Conservation (phyloP, 1,140 invertebrate species). For the Lasaia peninsularis region DNA sequence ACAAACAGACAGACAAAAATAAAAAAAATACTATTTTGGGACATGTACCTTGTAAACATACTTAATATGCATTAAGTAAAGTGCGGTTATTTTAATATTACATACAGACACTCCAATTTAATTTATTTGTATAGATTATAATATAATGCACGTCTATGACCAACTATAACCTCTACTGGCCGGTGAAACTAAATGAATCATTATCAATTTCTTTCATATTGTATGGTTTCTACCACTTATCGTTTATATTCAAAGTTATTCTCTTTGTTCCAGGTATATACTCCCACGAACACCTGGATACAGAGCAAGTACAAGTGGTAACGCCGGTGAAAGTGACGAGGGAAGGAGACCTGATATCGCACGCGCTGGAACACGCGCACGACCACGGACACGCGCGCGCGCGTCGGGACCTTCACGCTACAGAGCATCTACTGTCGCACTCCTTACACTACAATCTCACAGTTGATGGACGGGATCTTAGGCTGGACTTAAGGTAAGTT, state of each 20-base stretch:
- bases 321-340: slow-evolving; percentile 56
- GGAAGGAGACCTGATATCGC: slow-evolving; percentile 54
- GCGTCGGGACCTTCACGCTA: slow-evolving; percentile 46
- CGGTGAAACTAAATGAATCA: no score
- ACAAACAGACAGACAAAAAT: no score
- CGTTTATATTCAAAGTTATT: not conserved
- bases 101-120: no score
- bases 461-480: slow-evolving; percentile 51
- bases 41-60: no score
- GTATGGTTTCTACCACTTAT: no score
- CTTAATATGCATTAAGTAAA: no score
- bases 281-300: slow-evolving; percentile 62
- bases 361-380: slow-evolving; percentile 50
- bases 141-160: no score
- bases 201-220: no score
- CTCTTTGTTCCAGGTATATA: slow-evolving; percentile 56
- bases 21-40: no score
- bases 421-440: slow-evolving; percentile 48
- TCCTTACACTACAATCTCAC: slow-evolving; percentile 62
- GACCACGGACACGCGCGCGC: slow-evolving; percentile 58
- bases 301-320: slow-evolving; percentile 54
- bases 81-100: no score
- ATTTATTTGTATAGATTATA: no score
- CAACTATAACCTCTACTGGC: no score
- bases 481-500: slow-evolving; percentile 61